A percentile compares a stretch with the other conserved stretches of the same genome.
Evolutionary conservation across 2,113 vertebrate species (phyloP).

Genomic region (Hippopotamus amphibius): DNA sequence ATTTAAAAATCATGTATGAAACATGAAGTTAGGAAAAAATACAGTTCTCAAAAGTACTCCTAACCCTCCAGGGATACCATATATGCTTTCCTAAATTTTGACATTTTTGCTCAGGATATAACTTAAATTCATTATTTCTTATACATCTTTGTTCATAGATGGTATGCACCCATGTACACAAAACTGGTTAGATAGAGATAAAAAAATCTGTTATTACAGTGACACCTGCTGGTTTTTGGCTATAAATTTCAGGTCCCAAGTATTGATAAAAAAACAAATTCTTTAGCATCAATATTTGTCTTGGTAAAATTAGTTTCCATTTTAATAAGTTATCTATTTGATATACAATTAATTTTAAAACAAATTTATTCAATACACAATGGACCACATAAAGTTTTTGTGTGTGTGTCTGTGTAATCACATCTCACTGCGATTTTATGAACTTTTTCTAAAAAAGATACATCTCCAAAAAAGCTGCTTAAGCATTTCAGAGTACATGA

Average conservation of each 20-base stretch:
- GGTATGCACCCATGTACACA: neutral
- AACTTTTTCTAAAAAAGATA: conserved; percentile 43
- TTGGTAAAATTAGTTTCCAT: conserved; percentile 37
- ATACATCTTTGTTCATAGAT: neutral
- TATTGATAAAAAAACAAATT: neutral
- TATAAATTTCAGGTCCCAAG: conserved; percentile 15
- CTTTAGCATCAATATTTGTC: neutral
- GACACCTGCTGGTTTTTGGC: conserved; percentile 77
- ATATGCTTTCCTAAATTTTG: neutral
- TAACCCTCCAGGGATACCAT: neutral
- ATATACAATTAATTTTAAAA: neutral
- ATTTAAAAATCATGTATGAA: neutral
- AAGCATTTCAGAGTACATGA: conserved; percentile 27
- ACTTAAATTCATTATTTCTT: neutral
- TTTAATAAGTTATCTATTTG: neutral
- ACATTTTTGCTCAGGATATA: neutral
- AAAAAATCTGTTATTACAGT: conserved; percentile 55
- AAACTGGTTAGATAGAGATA: neutral
- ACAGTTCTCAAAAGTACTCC: neutral
- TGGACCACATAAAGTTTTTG: neutral
- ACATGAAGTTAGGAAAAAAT: neutral
- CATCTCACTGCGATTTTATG: neutral
- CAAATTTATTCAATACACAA: neutral
- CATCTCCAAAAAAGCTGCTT: neutral
- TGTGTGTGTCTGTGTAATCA: neutral